Percentiles rank a stretch among this genome's conserved stretches.
Evolutionary conservation across 2,797 vertebrate genomes (phyloP).

Genomic region (Esox lucius): DNA sequence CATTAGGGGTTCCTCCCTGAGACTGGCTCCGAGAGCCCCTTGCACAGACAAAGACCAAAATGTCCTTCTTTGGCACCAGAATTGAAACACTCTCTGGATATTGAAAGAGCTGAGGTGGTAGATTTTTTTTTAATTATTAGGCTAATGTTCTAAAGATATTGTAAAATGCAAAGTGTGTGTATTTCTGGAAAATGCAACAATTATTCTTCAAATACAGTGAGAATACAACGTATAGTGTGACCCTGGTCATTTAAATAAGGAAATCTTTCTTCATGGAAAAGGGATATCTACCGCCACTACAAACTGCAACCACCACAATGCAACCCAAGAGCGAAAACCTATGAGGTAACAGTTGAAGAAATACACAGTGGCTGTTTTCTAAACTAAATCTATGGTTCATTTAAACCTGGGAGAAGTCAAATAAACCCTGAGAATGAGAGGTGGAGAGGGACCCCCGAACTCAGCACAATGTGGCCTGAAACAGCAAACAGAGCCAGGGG

Average conservation of each 20-base stretch:
- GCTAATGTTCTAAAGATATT: not conserved
- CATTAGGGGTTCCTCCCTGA: conserved; percentile 71
- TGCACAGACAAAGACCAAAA: conserved; percentile 60
- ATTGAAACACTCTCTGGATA: conserved; percentile 37
- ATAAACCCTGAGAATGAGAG: conserved; percentile 49
- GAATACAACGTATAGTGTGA: not conserved
- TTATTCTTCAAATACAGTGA: not conserved
- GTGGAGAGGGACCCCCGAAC: conserved; percentile 29
- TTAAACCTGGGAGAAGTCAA: conserved; percentile 60
- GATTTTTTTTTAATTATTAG: not conserved
- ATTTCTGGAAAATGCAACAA: not conserved
- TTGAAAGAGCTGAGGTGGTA: conserved; percentile 10
- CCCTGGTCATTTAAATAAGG: not conserved
- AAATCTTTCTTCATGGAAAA: not conserved
- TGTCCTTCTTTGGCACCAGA: conserved; percentile 23
- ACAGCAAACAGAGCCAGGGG: conserved; percentile 55
- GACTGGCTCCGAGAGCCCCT: conserved; percentile 66
- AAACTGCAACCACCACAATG: conserved; percentile 10
- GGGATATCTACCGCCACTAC: not conserved
- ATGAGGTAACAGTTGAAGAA: conserved; percentile 23
- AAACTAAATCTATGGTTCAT: conserved; percentile 56
- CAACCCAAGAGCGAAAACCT: conserved; percentile 13
- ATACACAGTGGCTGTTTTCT: conserved; percentile 29
- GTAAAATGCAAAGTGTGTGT: not conserved
- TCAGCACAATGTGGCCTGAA: conserved; percentile 46